Evolutionary conservation across 1,140 invertebrate species (phyloP), one percentile per base, ranked within the genome.

Genomic region (Chymomyza costata): DNA sequence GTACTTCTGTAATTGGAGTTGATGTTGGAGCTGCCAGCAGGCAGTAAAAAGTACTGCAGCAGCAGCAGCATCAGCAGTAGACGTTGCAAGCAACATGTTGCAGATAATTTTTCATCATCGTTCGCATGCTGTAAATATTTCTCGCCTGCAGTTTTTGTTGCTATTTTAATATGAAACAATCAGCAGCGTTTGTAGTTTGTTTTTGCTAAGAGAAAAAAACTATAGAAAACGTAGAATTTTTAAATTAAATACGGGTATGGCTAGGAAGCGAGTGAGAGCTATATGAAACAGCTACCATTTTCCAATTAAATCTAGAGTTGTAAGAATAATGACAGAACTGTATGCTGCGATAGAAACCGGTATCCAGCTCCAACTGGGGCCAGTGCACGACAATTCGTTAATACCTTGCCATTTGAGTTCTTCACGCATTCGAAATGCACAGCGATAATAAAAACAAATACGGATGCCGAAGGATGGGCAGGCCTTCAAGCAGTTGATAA

Each of bases 1-100:
- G 71, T 76, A 78, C 71, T 76, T 71, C 73, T 76, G 70, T 76
- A 76, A 76, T 76, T 76, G 73, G 66, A 78, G 73, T 76, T 76
- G 66, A 76, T 78, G 71, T 78, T 65, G 71, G 66, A 56, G 62
- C 50, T 78, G 71, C 71, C 71, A 78, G 71, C 71, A 66, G 71
- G 71, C 71, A 76, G 70, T 43, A 52, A 46, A 43, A 44, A 32
- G 30, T 31, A 11, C 47, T 17, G 46, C 39, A 45, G 45, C 19
- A 38, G 39, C 50, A 48, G 38, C 48, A 32, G 38, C 31, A 25
- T 38, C 30, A 11, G 35, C 21, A 37, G 25, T 19, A 15, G 40
- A 11, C 16, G 35, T n/a, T n/a, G 70, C 71, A 76, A 67, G 68
- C 73, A 81, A 80, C 74, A 80, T 80, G 73, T 81, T 81, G 74